phyloP scores from a whole-genome alignment of 1,140 invertebrate genomes.

The Globodera ellingtonae region DNA sequence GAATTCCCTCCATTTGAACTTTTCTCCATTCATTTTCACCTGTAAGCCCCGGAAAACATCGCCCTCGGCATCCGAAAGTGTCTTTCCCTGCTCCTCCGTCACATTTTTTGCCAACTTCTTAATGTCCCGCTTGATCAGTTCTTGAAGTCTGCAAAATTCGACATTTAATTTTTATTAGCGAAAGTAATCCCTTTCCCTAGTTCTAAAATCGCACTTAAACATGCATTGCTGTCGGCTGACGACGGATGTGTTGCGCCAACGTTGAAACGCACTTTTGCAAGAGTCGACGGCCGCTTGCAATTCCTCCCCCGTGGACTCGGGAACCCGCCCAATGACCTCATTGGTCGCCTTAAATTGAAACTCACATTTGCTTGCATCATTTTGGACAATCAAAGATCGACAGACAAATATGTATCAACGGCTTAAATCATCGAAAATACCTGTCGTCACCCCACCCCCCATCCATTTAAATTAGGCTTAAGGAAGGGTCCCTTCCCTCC shows the following conservation, averaged over 20 bases:
- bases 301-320: constrained; percentile 84
- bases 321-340: constrained; percentile 78
- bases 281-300: constrained; percentile 87
- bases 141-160: constrained; percentile 73
- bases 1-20: constrained; percentile 5
- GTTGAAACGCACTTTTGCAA: constrained; percentile 78
- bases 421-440: too few relatives aligned
- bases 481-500: not conserved
- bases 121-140: constrained; percentile 78
- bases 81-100: constrained; percentile 96
- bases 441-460: too few relatives aligned
- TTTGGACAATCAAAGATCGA: too few relatives aligned
- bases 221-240: constrained; percentile 91
- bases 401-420: too few relatives aligned
- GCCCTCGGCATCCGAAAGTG: constrained; percentile 91
- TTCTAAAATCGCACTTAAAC: constrained; percentile 70
- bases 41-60: constrained; percentile 94
- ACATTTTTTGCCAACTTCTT: constrained; percentile 87
- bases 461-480: too few relatives aligned
- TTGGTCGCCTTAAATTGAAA: constrained; percentile 70
- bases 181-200: not conserved
- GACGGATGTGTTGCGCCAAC: constrained; percentile 89
- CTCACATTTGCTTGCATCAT: too few relatives aligned
- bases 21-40: constrained; percentile 70
- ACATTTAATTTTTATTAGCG: not conserved